Conservation (phyloP, 92 coral and sea anemone genomes). For the Pocillopora meandrina region DNA sequence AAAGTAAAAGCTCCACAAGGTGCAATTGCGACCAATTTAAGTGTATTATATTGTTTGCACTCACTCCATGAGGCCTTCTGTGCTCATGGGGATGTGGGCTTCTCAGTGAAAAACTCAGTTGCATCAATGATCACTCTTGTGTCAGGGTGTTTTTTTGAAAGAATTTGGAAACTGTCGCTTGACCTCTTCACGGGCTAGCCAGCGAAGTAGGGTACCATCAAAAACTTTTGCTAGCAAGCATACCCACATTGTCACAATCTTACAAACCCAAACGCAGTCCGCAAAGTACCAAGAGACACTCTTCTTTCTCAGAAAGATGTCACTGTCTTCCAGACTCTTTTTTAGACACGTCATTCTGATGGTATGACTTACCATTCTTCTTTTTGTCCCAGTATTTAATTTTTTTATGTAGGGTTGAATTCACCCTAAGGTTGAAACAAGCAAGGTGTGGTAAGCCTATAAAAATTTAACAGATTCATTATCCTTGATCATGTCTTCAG, state of each 20-base stretch:
- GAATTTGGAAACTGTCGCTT: slow-evolving; percentile 41
- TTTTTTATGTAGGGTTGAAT: slow-evolving; percentile 32
- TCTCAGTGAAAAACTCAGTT: slow-evolving; percentile 53
- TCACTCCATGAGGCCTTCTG: slow-evolving; percentile 23
- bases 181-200: slow-evolving; percentile 2
- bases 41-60: slow-evolving; percentile 58
- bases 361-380: not conserved
- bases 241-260: slow-evolving; percentile 54
- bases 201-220: not conserved
- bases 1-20: slow-evolving; percentile 62
- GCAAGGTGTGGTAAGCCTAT: slow-evolving; percentile 44
- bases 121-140: slow-evolving; percentile 62
- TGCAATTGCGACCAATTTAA: slow-evolving; percentile 64
- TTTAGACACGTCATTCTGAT: slow-evolving; percentile 28
- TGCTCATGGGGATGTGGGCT: slow-evolving; percentile 66
- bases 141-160: slow-evolving; percentile 50
- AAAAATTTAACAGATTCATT: slow-evolving; percentile 42
- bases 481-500: slow-evolving; percentile 36
- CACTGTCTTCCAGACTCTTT: slow-evolving; percentile 21
- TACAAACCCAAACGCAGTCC: slow-evolving; percentile 14
- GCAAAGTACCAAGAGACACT: not conserved
- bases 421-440: slow-evolving; percentile 24
- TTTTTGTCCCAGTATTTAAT: slow-evolving; percentile 33
- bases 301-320: not conserved
- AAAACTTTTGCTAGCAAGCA: slow-evolving; percentile 42